Evolutionary conservation across 2,888 invertebrate species (phyloP).

Genomic region (Cyrtodaria siliqua): DNA sequence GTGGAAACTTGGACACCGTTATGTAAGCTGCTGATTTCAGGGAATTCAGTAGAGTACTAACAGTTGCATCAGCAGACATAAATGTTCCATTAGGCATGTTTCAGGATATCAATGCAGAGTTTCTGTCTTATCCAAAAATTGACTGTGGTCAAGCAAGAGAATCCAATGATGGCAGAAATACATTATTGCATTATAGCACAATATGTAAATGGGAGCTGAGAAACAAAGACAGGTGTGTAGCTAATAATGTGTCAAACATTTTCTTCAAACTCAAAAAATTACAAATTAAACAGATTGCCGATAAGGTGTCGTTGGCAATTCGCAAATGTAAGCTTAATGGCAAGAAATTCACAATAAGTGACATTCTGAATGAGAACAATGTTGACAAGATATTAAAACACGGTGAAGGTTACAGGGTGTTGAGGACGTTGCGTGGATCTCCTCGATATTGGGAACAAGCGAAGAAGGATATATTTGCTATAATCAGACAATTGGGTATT

Average conservation of each 20-base stretch:
- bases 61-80: slow-evolving; percentile 28
- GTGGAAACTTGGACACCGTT: slow-evolving; percentile 26
- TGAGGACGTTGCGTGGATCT: slow-evolving; percentile 46
- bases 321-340: slow-evolving; percentile 45
- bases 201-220: slow-evolving; percentile 40
- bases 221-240: slow-evolving; percentile 39
- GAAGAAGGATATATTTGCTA: slow-evolving; percentile 66
- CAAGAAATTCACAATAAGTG: slow-evolving; percentile 27
- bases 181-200: slow-evolving; percentile 12
- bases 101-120: slow-evolving; percentile 27
- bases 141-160: slow-evolving; percentile 32
- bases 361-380: slow-evolving; percentile 20
- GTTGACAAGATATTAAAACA: slow-evolving; percentile 31
- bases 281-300: slow-evolving; percentile 41
- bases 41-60: slow-evolving; percentile 40
- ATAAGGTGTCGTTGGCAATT: slow-evolving; percentile 27
- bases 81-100: slow-evolving; percentile 26
- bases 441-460: slow-evolving; percentile 68
- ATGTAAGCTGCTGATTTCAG: slow-evolving; percentile 45
- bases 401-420: slow-evolving; percentile 57
- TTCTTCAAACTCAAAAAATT: slow-evolving; percentile 44
- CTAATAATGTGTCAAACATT: slow-evolving; percentile 29
- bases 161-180: background rate
- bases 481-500: slow-evolving; percentile 51
- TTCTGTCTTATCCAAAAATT: slow-evolving; percentile 28